A percentile compares a stretch with the other conserved stretches of the same genome.
Evolutionary conservation across 2,888 invertebrate genomes (phyloP).

Genomic region (Zaprionus lineosus): DNA sequence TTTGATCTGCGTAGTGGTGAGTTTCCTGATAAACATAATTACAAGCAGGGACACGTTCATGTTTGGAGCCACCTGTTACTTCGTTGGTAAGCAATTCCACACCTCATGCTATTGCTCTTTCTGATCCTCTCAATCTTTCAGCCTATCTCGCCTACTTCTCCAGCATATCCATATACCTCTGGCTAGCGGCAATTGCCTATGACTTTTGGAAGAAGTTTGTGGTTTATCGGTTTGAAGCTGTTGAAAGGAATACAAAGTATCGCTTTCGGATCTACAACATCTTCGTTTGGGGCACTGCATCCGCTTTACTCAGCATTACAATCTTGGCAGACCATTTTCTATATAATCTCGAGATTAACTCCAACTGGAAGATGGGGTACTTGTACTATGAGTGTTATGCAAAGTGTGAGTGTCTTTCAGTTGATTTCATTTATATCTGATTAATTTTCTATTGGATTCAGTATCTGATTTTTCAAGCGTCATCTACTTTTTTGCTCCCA

Average conservation of each 20-base stretch:
- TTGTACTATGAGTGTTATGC: slow-evolving; percentile 85
- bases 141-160: slow-evolving; percentile 84
- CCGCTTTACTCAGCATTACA: slow-evolving; percentile 44
- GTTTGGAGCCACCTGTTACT: slow-evolving; percentile 82
- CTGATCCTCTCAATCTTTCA: slow-evolving; percentile 21
- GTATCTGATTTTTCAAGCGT: slow-evolving; percentile 45
- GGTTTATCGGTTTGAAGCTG: slow-evolving; percentile 29
- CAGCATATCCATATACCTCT: slow-evolving; percentile 90
- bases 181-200: slow-evolving; percentile 93
- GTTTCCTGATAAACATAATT: slow-evolving; percentile 73
- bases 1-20: slow-evolving; percentile 85
- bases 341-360: slow-evolving; percentile 2
- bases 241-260: slow-evolving; percentile 49
- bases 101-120: not conserved
- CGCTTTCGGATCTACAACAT: slow-evolving; percentile 64
- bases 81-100: not conserved
- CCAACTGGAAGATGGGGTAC: slow-evolving; percentile 83
- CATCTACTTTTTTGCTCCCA: slow-evolving; percentile 69
- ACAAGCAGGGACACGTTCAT: slow-evolving; percentile 71
- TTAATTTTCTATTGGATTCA: slow-evolving; percentile 4
- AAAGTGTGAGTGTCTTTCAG: slow-evolving; percentile 80
- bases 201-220: slow-evolving; percentile 87
- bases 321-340: slow-evolving; percentile 66
- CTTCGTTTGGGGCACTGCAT: slow-evolving; percentile 71
- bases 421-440: not conserved